Base-by-base conservation (phyloP, 1,140 invertebrate genomes). In the Brachionus plicatilis region DNA sequence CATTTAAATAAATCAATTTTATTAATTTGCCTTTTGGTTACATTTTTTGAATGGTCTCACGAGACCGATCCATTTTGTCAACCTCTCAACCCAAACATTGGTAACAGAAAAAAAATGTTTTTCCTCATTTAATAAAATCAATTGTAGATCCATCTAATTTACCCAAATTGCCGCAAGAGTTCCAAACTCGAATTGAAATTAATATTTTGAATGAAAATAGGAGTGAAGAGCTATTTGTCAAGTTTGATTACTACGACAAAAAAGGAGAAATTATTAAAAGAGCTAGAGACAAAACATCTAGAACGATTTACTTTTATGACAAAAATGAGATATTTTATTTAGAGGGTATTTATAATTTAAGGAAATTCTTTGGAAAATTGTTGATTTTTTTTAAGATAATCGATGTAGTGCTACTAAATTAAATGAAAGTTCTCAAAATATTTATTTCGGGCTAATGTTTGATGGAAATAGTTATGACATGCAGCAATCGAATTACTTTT, bases 241-340 rank as follows among this genome's bases (percentile, higher is more conserved):
- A 45, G 27, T 82, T 65, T 47, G 79, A 82, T 45, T 82, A 29
- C 11, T 60, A 60, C 12, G 53, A 82, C 29, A 82, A 82, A 68
- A 82, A 68, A 82, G 53, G n/a, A 11, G 79, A 82, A 47, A 65
- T 82, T 6, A 82, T 82, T 76, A 76, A 50, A 76, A 47, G 43
- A 76, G 43, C 17, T n/a, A 47, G 45, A 17, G 45, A 45, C 14
- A 24, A 43, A 41, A 41, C 29, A 14, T 29, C 37, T 29, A 37
- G 79, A 43, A 43, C 14, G 24, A 33, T 82, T 12, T 82, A 14
- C 41, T 82, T 45, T 68, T 82, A 45, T 47, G 79, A 82, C 20
- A 60, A 65, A 82, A 82, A 82, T 47, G 79, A 82, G 20, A 8
- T 65, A 9, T 82, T 60, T 41, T 45, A 24, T 60, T 7, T 82